Base-by-base conservation (phyloP, 2,888 invertebrate species). In the Temnothorax ravouxi region DNA sequence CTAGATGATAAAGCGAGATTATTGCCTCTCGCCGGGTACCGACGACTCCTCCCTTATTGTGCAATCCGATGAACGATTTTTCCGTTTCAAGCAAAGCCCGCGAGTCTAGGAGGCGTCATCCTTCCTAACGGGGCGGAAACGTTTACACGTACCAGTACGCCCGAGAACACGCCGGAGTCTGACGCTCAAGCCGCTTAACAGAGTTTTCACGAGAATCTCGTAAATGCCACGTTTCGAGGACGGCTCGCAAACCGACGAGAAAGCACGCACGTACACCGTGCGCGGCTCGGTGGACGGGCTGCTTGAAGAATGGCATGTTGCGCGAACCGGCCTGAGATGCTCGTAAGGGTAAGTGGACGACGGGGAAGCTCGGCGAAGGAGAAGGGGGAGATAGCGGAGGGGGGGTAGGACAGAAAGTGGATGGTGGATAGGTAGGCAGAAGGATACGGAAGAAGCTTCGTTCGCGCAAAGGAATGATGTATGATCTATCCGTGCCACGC, bases 381-480 rank as follows among this genome's bases (percentile, higher is more conserved):
- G 34, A 76, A 61, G 74, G n/a, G n/a, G n/a, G n/a, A n/a, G 59
- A 75, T 15, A 41, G 54, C 67, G 76, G 61, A 38, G 34, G 61
- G 44, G 29, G 81, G 80, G 66, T 38, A 52, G 44, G 72, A 66
- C 76, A 61, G 77, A 71, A 66, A 77, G 67, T 79, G 79, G 81
- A 86, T 84, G 69, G 75, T 69, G 54, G 74, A 84, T 85, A 86
- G 87, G 84, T 86, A 88, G 87, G 86, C 54, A 52, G 85, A 87
- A 89, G 88, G 88, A 88, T 85, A 88, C 80, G 87, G 88, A 89
- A 85, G 91, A 89, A 86, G 91, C 88, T 90, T 85, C 90, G 89
- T 91, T 91, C 88, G 79, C 77, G 90, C 87, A 89, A 89, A 90
- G 92, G 88, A 91, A 92, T 93, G 93, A 93, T 92, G 92, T 92